Base-by-base conservation (phyloP, 2,888 invertebrate species). In the Drosophila anceps region DNA sequence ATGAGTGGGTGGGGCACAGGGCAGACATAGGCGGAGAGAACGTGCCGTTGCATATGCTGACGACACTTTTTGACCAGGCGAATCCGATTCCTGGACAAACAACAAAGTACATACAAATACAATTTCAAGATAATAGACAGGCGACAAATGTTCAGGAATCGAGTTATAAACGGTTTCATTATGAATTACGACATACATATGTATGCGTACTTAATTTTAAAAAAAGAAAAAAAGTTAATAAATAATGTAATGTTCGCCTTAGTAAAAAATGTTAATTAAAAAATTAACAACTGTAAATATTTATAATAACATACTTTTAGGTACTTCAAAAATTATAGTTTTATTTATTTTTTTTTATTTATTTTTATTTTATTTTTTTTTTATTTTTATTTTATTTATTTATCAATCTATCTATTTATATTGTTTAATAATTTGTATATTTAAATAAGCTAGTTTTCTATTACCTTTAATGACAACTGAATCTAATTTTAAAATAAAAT, bases 31-130 rank as follows among this genome's bases (percentile, higher is more conserved):
- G 27, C n/a, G 27, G 46, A 29, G 37, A n/a, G 10, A n/a, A 44
- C 51, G 51, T 53, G 33, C 20, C 7, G 39, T 20, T 73, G 55
- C 73, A 73, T 55, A 39, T 66, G 59, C 33, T 27, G 24, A 27
- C 41, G 37, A 57, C 27, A 15, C 13, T 57, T 48, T 72, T 41
- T 46, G 48, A 43, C 54, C 70, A 50, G 24, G 4, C 41, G 51
- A 63, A 41, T 51, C 33, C 10, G 37, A 48, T 27, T 51, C 2
- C 33, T 18, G 31, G 50, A 20, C 35, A 58, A 65, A 20, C 35
- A 58, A 65, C 65, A 65, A 73, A 59, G 65, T 15, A n/a, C 33
- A 24, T 53, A 20, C 29, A 20, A 31, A 29, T 39, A 35, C 24
- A 20, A 27, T n/a, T 35, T 9, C 2, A 35, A 43, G 10, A 20